Evolutionary conservation across 2,797 vertebrate genomes (phyloP), one percentile per base, ranked within the genome.

Genomic region (Fratercula arctica): DNA sequence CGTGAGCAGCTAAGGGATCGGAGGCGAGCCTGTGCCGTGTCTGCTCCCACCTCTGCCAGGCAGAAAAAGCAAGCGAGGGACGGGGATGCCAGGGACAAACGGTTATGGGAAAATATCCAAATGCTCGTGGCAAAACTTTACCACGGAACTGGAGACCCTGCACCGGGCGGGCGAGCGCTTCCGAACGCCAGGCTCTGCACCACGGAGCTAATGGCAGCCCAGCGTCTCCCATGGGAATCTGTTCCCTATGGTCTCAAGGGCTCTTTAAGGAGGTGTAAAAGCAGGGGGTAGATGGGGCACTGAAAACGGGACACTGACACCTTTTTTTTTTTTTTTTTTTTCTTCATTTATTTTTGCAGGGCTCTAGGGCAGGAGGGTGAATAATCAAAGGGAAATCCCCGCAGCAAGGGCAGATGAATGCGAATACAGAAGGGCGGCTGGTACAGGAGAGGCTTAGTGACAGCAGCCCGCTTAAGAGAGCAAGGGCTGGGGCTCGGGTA

Each of bases 151-250:
- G 25, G 35, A 41, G 64, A 51, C 5, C 18, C 74, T 60, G 70
- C 63, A 51, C 17, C 0, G 0, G 37, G 43, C 1, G 0, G 45
- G 33, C 0, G 1, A 75, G 61, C 24, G 13, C 33, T 39, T 48
- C 68, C 69, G 18, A 59, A 21, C 3, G 3, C 35, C 68, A 54
- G 41, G 53, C 41, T 73, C 70, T 46, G 25, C n/a, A 16, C 5
- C 2, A 1, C 1, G 23, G 15, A 66, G 41, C 37, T 7, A 45
- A 46, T 0, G 4, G 24, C 56, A 50, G 66, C 50, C 46, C n/a
- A 4, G n/a, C 2, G 0, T 4, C 45, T 73, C 73, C 56, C 45
- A 13, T 2, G 26, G 21, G 43, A 70, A 87, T 23, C 5, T 29
- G 48, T 21, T 23, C 35, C 6, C 56, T 14, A 2, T 23, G 11